phyloP scores from a whole-genome alignment of 2,113 vertebrate genomes.

The Plecotus auritus region DNA sequence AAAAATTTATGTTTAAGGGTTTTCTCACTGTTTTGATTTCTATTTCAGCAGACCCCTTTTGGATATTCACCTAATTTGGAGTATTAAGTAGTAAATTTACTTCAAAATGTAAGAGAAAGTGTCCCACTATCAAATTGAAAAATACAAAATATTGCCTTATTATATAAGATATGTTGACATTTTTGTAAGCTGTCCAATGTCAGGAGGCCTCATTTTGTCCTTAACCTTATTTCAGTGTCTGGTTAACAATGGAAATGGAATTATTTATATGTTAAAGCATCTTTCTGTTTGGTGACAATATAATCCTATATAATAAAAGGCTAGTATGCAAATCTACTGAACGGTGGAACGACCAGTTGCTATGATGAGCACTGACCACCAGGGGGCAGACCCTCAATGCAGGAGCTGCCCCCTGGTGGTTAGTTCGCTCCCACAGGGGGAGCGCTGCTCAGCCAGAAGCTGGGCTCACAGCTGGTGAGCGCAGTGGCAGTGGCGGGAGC shows the following conservation, averaged over 20 bases:
- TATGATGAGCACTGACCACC: too few species aligned
- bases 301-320: not conserved
- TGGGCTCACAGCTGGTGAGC: too few species aligned
- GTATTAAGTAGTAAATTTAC: not conserved
- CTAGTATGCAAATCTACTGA: too few species aligned
- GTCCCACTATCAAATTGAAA: not conserved
- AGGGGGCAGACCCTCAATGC: too few species aligned
- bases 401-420: too few species aligned
- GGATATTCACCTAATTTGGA: not conserved
- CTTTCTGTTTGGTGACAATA: not conserved
- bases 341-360: too few species aligned
- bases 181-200: not conserved
- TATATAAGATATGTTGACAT: not conserved
- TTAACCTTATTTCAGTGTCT: not conserved
- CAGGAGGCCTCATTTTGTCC: not conserved
- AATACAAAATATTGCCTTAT: not conserved
- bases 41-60: not conserved
- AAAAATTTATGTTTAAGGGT: not conserved
- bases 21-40: conserved; percentile 19
- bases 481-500: too few species aligned
- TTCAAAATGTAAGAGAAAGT: not conserved
- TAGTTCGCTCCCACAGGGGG: too few species aligned
- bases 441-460: too few species aligned
- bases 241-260: not conserved
- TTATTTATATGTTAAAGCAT: not conserved